A percentile compares a stretch with the other conserved stretches of the same genome.
Conservation (phyloP, 2,113 vertebrate genomes). For the Neolamprologus variostigma region DNA sequence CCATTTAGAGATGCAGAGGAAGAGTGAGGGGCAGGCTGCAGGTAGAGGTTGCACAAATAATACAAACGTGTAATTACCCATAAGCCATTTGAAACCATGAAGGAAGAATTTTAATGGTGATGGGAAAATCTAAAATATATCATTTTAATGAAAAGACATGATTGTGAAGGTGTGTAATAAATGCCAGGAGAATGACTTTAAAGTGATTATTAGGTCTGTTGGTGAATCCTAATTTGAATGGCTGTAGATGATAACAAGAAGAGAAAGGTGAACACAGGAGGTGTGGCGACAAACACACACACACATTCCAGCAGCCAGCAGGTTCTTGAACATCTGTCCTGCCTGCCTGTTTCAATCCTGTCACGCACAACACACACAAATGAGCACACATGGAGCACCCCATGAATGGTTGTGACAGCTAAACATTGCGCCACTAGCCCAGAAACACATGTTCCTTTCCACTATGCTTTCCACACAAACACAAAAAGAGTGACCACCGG, state of each 20-base stretch:
- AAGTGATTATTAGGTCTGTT: not conserved
- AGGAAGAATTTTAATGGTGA: not conserved
- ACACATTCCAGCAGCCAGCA: constrained; percentile 15
- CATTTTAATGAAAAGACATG: not conserved
- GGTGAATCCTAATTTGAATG: not conserved
- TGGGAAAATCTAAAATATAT: not conserved
- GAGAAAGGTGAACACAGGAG: constrained; percentile 19
- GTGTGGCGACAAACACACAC: not conserved
- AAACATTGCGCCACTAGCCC: constrained; percentile 13
- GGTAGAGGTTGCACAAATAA: not conserved
- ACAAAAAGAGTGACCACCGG: not conserved
- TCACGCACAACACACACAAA: constrained; percentile 13
- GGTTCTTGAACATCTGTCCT: constrained; percentile 51
- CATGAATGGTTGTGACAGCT: constrained; percentile 29
- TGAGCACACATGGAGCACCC: not conserved
- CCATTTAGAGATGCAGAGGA: not conserved
- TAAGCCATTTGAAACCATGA: not conserved
- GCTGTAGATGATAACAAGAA: constrained; percentile 14
- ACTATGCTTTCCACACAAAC: not conserved
- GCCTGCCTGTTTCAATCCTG: constrained; percentile 48
- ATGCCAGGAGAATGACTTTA: not conserved
- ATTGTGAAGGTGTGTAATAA: not conserved
- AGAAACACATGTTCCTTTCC: constrained; percentile 42
- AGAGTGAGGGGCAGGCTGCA: not conserved
- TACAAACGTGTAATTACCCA: not conserved